These are phyloP conservation scores for Micrasema longulum DNA, from an alignment of 1,140 invertebrate species.

Conservation along the genomic window DNA sequence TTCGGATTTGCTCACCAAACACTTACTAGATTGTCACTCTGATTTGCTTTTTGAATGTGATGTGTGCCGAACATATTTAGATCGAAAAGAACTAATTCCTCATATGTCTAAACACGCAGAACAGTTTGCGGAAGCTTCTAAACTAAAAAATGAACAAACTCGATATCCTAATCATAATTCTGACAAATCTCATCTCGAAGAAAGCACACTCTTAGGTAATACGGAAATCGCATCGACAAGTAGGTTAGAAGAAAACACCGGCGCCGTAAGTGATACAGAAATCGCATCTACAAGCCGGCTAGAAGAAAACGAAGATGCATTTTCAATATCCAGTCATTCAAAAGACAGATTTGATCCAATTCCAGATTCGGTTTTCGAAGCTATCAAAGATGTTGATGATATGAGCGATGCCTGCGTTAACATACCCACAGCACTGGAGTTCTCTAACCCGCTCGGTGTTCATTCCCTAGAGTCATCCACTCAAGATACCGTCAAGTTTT, in stretches of 20 bases:
- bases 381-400: slow-evolving; percentile 59
- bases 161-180: not conserved
- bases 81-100: slow-evolving; percentile 56
- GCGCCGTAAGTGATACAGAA: too few relatives aligned
- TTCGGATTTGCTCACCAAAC: slow-evolving; percentile 50
- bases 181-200: too few relatives aligned
- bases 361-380: slow-evolving; percentile 60
- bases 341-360: slow-evolving; percentile 57
- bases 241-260: too few relatives aligned
- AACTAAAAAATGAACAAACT: not conserved
- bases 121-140: slow-evolving; percentile 45
- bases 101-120: slow-evolving; percentile 60
- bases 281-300: too few relatives aligned
- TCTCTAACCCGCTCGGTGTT: slow-evolving; percentile 17
- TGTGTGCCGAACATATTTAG: slow-evolving; percentile 58
- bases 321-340: slow-evolving; percentile 59
- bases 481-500: not conserved
- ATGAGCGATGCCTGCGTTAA: slow-evolving; percentile 46
- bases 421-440: slow-evolving; percentile 29
- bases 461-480: not conserved
- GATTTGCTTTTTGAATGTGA: slow-evolving; percentile 59
- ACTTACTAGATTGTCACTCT: slow-evolving; percentile 56
- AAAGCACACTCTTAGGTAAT: too few relatives aligned
- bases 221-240: too few relatives aligned
- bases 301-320: slow-evolving; percentile 52